Evolutionary conservation across 2,888 invertebrate genomes (phyloP).

Genomic region (Xestoiulus laeticollis): DNA sequence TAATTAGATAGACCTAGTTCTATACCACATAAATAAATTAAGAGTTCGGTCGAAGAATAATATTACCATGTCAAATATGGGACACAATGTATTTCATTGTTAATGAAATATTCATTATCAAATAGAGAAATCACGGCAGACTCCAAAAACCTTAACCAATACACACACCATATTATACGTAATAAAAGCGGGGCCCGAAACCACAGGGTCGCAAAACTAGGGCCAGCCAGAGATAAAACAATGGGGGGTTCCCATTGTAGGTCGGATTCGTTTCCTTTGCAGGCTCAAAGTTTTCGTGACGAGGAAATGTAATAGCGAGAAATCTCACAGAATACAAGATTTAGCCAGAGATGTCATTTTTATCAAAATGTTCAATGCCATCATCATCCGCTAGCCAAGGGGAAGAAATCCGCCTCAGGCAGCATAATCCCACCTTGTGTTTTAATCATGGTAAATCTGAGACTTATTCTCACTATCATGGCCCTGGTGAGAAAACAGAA

Average conservation of each 20-base stretch:
- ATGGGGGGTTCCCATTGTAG: slow-evolving; percentile 42
- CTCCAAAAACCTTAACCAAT: slow-evolving; percentile 15
- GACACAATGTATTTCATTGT: slow-evolving; percentile 29
- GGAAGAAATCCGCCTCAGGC: background rate
- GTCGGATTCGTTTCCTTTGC: slow-evolving; percentile 46
- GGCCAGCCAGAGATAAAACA: slow-evolving; percentile 40
- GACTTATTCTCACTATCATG: background rate
- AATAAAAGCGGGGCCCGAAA: slow-evolving; percentile 37
- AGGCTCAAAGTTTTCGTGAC: slow-evolving; percentile 25
- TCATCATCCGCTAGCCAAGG: slow-evolving; percentile 24
- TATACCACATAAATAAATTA: slow-evolving; percentile 37
- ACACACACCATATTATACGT: slow-evolving; percentile 29
- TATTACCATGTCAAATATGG: slow-evolving; percentile 23
- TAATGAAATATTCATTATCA: slow-evolving; percentile 37
- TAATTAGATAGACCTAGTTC: slow-evolving; percentile 37
- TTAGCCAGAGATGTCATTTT: slow-evolving; percentile 15
- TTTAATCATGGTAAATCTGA: background rate
- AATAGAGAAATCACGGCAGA: slow-evolving; percentile 7
- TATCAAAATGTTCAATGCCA: slow-evolving; percentile 37
- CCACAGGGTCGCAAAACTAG: slow-evolving; percentile 34
- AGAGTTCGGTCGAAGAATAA: slow-evolving; percentile 25
- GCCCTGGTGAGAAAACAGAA: background rate
- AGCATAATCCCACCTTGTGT: background rate
- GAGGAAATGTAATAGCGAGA: slow-evolving; percentile 45
- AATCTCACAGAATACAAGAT: slow-evolving; percentile 37